A percentile compares a stretch with the other conserved stretches of the same genome.
phyloP scores from a whole-genome alignment of 30 jellyfish, hydroid and myxozoan genomes.

The Aurelia sp. region DNA sequence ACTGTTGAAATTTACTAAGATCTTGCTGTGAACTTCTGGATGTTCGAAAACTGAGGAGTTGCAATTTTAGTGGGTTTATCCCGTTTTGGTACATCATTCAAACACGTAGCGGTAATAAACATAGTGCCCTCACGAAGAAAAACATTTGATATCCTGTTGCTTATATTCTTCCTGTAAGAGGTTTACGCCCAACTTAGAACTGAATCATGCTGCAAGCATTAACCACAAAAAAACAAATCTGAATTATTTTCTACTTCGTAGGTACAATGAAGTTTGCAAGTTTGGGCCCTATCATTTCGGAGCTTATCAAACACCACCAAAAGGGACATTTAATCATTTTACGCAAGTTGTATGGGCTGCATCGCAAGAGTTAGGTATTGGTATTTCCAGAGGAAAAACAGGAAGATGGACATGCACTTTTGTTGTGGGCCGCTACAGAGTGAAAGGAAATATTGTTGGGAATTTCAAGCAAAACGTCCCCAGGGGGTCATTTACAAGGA shows the following conservation, averaged over 20 bases:
- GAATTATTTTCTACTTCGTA: background rate
- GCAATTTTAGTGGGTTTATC: too few species aligned
- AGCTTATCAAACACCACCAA: slow-evolving; percentile 41
- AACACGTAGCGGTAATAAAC: too few species aligned
- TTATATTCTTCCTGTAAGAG: too few species aligned
- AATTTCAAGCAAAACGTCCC: slow-evolving; percentile 67
- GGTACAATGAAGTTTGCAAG: slow-evolving; percentile 91
- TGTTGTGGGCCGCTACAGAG: slow-evolving; percentile 81
- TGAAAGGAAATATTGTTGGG: slow-evolving; percentile 78
- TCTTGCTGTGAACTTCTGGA: too few species aligned
- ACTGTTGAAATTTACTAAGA: too few species aligned
- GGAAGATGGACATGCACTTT: slow-evolving; percentile 76
- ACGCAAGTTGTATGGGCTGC: slow-evolving; percentile 94
- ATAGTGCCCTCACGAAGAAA: too few species aligned
- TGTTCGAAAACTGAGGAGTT: too few species aligned
- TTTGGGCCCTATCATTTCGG: slow-evolving; percentile 75
- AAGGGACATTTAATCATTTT: slow-evolving; percentile 80
- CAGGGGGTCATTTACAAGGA: slow-evolving; percentile 51
- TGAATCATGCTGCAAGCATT: too few species aligned
- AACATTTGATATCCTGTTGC: too few species aligned
- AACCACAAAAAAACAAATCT: too few species aligned
- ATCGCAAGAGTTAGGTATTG: slow-evolving; percentile 81
- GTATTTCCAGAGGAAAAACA: slow-evolving; percentile 75
- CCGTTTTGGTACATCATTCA: too few species aligned
- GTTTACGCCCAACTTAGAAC: too few species aligned